phyloP scores from a whole-genome alignment of 2,888 invertebrate species.

The Habrosyne pyritoides region DNA sequence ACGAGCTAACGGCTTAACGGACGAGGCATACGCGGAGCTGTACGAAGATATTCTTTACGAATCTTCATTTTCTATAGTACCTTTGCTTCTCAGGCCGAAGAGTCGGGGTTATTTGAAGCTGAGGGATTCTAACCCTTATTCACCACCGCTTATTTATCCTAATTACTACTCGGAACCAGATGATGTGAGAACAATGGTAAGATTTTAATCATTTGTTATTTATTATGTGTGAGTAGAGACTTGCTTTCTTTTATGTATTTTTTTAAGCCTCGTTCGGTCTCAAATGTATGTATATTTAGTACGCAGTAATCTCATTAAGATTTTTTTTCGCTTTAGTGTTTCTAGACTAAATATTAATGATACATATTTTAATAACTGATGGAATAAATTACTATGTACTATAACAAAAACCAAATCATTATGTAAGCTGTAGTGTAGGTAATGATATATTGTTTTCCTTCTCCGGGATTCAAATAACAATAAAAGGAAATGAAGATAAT shows the following conservation, averaged over 20 bases:
- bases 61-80: constrained; percentile 87
- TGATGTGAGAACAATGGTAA: constrained; percentile 89
- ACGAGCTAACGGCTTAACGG: constrained; percentile 86
- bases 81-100: constrained; percentile 88
- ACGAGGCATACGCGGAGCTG: constrained; percentile 86
- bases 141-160: constrained; percentile 93
- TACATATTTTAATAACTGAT: too few relatives aligned
- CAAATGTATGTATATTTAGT: too few relatives aligned
- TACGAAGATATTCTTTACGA: constrained; percentile 88
- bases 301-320: too few relatives aligned
- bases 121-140: constrained; percentile 86
- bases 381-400: background rate
- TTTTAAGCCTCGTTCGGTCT: too few relatives aligned
- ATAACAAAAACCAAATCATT: background rate
- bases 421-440: background rate
- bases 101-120: constrained; percentile 88
- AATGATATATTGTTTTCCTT: background rate
- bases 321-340: too few relatives aligned
- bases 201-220: constrained; percentile 31
- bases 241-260: too few relatives aligned
- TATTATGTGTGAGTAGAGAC: background rate
- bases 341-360: too few relatives aligned
- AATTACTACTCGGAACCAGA: constrained; percentile 91
- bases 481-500: background rate
- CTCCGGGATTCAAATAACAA: background rate